Conservation (phyloP, 2,888 invertebrate species). For the Cephus runcator region DNA sequence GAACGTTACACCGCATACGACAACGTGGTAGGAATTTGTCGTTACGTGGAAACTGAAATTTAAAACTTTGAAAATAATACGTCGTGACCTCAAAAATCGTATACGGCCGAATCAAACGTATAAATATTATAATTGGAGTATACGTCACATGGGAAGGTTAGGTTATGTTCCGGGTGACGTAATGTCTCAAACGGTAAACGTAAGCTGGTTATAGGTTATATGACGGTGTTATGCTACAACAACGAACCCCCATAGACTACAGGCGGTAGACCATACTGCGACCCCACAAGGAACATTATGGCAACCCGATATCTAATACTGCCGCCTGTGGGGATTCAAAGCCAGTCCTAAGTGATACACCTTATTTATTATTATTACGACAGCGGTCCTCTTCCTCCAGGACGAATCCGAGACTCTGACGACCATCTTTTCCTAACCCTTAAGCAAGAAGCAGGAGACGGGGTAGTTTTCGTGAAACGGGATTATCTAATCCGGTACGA, state of each 20-base stretch:
- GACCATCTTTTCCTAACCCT: not conserved
- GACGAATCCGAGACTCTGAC: constrained; percentile 8
- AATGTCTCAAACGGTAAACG: not conserved
- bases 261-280: constrained; percentile 17
- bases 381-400: not conserved
- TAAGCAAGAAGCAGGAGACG: not conserved
- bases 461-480: not conserved
- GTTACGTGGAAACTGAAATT: not conserved
- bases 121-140: not conserved
- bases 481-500: not conserved
- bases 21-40: not conserved
- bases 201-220: not conserved
- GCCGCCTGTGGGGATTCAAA: constrained; percentile 26
- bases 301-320: constrained; percentile 40
- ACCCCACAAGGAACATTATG: constrained; percentile 27
- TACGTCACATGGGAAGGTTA: not conserved
- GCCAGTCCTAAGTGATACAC: constrained; percentile 30
- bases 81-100: not conserved
- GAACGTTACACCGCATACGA: not conserved
- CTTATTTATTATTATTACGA: constrained; percentile 38
- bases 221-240: not conserved
- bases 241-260: constrained; percentile 28
- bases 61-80: not conserved
- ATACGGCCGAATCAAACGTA: not conserved
- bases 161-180: not conserved